Evolutionary conservation across 2,888 invertebrate species (phyloP).

Genomic region (Diogma glabrata): DNA sequence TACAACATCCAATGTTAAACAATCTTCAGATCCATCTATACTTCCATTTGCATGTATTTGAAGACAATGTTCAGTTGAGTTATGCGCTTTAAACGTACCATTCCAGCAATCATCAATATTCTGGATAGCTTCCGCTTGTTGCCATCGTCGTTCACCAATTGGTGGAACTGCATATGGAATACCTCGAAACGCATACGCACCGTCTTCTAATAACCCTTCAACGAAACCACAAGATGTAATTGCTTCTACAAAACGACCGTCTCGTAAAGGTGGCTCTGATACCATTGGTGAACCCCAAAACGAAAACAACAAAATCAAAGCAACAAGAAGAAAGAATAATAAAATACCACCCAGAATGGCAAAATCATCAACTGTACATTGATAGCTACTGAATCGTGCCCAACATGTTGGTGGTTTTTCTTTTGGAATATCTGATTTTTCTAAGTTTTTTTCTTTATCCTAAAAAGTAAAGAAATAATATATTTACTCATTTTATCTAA

Average conservation of each 20-base stretch:
- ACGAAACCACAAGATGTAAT: conserved; percentile 67
- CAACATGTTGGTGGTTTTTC: conserved; percentile 39
- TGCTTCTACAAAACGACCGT: conserved; percentile 60
- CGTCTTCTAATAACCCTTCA: conserved; percentile 66
- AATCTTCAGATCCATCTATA: conserved; percentile 64
- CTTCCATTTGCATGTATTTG: conserved; percentile 58
- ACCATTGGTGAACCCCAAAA: conserved; percentile 45
- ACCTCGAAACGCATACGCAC: conserved; percentile 67
- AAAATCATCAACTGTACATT: conserved; percentile 51
- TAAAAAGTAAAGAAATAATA: conserved; percentile 12
- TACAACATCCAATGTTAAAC: conserved; percentile 68
- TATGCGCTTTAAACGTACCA: conserved; percentile 55
- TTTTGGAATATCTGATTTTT: conserved; percentile 12
- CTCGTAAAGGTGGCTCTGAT: conserved; percentile 49
- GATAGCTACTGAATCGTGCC: conserved; percentile 50
- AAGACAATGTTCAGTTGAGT: conserved; percentile 53
- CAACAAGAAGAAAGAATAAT: conserved; percentile 46
- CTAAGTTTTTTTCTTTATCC: conserved; percentile 27
- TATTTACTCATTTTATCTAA: neutral
- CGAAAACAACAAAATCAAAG: conserved; percentile 52
- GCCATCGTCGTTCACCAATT: conserved; percentile 54
- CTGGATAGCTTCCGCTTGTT: conserved; percentile 52
- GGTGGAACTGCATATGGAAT: conserved; percentile 74
- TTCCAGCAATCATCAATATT: conserved; percentile 68
- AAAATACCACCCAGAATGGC: conserved; percentile 45